Percentiles rank a stretch among this genome's conserved stretches.
Conservation (phyloP, 2,797 vertebrate species). For the Anas bahamensis region DNA sequence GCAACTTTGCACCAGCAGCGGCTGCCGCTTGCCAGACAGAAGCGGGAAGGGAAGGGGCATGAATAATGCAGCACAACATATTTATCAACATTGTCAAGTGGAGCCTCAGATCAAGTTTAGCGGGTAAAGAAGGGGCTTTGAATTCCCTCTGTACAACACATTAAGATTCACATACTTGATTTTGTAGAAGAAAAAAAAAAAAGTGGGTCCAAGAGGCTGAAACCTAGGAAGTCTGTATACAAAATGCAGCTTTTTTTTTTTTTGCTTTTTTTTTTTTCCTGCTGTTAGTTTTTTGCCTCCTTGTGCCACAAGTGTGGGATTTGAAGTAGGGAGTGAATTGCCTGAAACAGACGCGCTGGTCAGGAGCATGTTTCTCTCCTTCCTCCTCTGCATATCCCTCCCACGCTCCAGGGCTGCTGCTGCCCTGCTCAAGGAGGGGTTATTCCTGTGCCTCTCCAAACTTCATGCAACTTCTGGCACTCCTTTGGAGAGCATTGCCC, state of each 20-base stretch:
- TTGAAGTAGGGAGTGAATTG: neutral
- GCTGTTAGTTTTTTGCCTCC: neutral
- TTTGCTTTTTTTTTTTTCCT: too few relatives aligned
- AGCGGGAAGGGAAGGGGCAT: constrained; percentile 33
- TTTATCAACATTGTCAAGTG: constrained; percentile 59
- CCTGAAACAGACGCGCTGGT: neutral
- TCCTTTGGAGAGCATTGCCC: neutral
- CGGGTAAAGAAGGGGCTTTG: constrained; percentile 47
- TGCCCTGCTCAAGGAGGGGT: neutral
- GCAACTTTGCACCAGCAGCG: neutral
- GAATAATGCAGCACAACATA: constrained; percentile 63
- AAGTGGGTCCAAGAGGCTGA: neutral
- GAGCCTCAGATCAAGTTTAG: constrained; percentile 18
- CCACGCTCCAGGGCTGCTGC: neutral
- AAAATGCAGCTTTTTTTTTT: neutral
- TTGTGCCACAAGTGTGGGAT: neutral
- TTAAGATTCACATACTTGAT: constrained; percentile 58
- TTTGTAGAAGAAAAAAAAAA: neutral
- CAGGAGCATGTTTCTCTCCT: rapidly evolving
- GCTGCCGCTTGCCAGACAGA: constrained; percentile 31
- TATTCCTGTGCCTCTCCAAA: neutral
- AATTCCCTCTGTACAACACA: neutral
- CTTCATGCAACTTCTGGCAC: neutral
- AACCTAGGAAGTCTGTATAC: neutral
- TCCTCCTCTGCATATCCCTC: neutral